Evolutionary conservation across 2,888 invertebrate genomes (phyloP).

Genomic region (Cataglyphis cursor): DNA sequence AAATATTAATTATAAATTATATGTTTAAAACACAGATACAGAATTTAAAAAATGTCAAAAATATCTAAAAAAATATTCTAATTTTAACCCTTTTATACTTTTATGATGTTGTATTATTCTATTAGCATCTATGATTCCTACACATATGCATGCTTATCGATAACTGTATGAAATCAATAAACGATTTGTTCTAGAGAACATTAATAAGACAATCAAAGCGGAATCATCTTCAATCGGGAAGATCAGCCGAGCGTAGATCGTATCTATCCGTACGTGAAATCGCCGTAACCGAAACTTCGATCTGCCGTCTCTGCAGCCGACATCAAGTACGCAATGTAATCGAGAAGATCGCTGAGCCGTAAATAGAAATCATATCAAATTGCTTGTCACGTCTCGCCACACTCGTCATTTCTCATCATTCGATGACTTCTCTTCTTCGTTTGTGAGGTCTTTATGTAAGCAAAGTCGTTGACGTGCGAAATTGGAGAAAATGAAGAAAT

Average conservation of each 20-base stretch:
- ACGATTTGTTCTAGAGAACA: background rate
- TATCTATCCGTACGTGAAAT: constrained; percentile 50
- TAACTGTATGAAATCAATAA: background rate
- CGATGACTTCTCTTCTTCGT: constrained; percentile 49
- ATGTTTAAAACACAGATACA: background rate
- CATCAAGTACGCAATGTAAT: constrained; percentile 39
- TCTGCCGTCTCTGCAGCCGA: background rate
- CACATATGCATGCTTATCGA: background rate
- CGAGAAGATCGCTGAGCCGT: constrained; percentile 67
- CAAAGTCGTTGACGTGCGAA: constrained; percentile 62
- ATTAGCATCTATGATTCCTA: background rate
- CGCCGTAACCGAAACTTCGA: constrained; percentile 34
- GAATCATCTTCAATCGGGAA: constrained; percentile 23
- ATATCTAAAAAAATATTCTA: background rate
- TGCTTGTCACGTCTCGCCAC: constrained; percentile 29
- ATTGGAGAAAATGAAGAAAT: constrained; percentile 60
- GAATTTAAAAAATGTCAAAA: background rate
- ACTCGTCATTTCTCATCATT: constrained; percentile 48
- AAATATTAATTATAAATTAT: background rate
- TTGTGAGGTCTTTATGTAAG: constrained; percentile 65
- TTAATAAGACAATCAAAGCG: background rate
- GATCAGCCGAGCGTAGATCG: constrained; percentile 27
- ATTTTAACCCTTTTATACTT: background rate
- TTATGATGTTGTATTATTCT: background rate
- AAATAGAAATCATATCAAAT: constrained; percentile 77